A percentile compares a stretch with the other conserved stretches of the same genome.
phyloP scores from a whole-genome alignment of 1,140 invertebrate species.

The Aricia agestis region DNA sequence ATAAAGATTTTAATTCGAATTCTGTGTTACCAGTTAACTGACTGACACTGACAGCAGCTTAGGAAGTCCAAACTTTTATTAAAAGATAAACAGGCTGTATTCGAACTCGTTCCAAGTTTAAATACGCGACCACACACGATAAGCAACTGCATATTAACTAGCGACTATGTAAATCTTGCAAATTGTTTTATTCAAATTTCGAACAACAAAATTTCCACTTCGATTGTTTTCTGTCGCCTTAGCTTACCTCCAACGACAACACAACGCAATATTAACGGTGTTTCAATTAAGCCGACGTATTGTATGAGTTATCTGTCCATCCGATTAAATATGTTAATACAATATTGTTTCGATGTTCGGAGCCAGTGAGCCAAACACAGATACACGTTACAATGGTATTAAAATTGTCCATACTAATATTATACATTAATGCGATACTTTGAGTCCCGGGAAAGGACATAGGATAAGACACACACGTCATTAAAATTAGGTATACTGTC shows the following conservation, averaged over 20 bases:
- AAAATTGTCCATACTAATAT: not conserved
- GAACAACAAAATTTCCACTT: not conserved
- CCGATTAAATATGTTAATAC: slow-evolving; percentile 1
- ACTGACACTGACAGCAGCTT: too few relatives aligned
- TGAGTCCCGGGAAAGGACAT: too few relatives aligned
- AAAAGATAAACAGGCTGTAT: too few relatives aligned
- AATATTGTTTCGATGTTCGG: not conserved
- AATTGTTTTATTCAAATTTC: not conserved
- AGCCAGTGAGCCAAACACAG: not conserved
- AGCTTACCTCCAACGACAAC: not conserved
- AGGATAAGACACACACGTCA: too few relatives aligned
- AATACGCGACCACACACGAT: too few relatives aligned
- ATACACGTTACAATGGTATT: not conserved
- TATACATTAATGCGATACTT: too few relatives aligned
- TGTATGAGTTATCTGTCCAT: not conserved
- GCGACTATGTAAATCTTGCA: not conserved
- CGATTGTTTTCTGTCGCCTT: not conserved
- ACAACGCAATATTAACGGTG: not conserved
- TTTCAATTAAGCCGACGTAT: not conserved
- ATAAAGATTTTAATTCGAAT: too few relatives aligned
- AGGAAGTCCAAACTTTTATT: too few relatives aligned
- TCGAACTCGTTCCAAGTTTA: too few relatives aligned
- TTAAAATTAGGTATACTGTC: too few relatives aligned
- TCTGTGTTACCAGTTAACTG: too few relatives aligned
- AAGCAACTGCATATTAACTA: not conserved